Percentiles rank a stretch among this genome's conserved stretches.
These are phyloP conservation scores for Oophaga pumilio DNA, from an alignment of 2,113 vertebrate species.

Conservation along the genomic window DNA sequence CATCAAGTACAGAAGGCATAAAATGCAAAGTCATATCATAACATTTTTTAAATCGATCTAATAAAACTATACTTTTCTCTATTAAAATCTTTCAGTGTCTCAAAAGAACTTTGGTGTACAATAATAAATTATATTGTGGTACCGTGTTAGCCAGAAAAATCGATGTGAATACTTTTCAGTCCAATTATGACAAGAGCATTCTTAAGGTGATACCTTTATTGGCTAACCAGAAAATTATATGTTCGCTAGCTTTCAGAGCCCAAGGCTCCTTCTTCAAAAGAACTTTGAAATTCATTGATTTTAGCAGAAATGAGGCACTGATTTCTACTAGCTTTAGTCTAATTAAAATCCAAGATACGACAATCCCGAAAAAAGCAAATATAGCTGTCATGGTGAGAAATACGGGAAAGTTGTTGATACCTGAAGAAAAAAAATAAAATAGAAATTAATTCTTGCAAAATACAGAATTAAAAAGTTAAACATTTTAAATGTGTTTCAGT, in stretches of 20 bases:
- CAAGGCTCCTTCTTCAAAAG: too few relatives aligned
- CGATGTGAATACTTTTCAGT: too few relatives aligned
- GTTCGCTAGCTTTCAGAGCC: too few relatives aligned
- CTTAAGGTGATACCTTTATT: too few relatives aligned
- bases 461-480: not conserved
- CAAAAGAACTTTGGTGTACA: conserved; percentile 2
- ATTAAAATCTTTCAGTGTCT: not conserved
- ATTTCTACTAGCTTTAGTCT: not conserved
- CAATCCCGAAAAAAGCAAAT: not conserved
- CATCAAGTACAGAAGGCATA: not conserved
- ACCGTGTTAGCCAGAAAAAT: too few relatives aligned
- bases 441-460: not conserved
- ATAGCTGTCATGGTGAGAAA: not conserved
- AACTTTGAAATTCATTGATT: not conserved
- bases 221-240: too few relatives aligned
- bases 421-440: not conserved
- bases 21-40: too few relatives aligned
- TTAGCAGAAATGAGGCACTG: not conserved
- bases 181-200: too few relatives aligned
- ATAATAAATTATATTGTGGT: too few relatives aligned
- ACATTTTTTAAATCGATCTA: too few relatives aligned
- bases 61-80: too few relatives aligned
- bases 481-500: not conserved
- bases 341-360: not conserved
- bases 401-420: not conserved